These are phyloP conservation scores for Struthidea cinerea DNA, from an alignment of 2,113 vertebrate genomes.

Conservation along the genomic window DNA sequence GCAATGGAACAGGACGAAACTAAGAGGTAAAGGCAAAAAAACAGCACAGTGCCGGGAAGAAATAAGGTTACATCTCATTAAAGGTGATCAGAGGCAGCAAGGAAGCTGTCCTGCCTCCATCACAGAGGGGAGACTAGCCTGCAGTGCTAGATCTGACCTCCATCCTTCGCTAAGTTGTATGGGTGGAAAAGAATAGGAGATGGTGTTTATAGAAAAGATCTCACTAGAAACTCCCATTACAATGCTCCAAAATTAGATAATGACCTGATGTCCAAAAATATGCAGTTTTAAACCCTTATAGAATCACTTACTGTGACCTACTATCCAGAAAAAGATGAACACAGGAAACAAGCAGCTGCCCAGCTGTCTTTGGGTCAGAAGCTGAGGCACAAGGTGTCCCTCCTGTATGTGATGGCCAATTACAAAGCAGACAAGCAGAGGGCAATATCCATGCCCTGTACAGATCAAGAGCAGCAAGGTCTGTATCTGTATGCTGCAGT, in stretches of 20 bases:
- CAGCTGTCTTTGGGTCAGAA: not conserved
- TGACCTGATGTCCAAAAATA: not conserved
- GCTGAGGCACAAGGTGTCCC: not conserved
- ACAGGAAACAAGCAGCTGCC: not conserved
- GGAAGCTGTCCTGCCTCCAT: not conserved
- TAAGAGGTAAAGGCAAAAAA: not conserved
- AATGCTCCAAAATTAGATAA: not conserved
- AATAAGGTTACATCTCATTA: not conserved
- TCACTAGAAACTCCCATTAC: not conserved
- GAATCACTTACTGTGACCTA: not conserved
- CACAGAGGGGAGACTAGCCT: not conserved
- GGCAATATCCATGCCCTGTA: not conserved
- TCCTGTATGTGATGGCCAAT: not conserved
- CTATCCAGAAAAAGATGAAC: not conserved
- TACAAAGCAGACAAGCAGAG: not conserved
- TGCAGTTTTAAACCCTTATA: not conserved
- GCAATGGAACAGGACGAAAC: not conserved
- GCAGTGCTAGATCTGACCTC: not conserved
- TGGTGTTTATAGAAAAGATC: not conserved
- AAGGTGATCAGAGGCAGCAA: not conserved
- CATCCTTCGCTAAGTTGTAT: not conserved
- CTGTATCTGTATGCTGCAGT: not conserved
- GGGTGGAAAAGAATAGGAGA: not conserved
- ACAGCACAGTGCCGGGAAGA: not conserved
- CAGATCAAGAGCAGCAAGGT: not conserved